A percentile compares a stretch with the other conserved stretches of the same genome.
These are phyloP conservation scores for Anthopleura xanthogrammica DNA, from an alignment of 92 coral and sea anemone species.

Conservation along the genomic window DNA sequence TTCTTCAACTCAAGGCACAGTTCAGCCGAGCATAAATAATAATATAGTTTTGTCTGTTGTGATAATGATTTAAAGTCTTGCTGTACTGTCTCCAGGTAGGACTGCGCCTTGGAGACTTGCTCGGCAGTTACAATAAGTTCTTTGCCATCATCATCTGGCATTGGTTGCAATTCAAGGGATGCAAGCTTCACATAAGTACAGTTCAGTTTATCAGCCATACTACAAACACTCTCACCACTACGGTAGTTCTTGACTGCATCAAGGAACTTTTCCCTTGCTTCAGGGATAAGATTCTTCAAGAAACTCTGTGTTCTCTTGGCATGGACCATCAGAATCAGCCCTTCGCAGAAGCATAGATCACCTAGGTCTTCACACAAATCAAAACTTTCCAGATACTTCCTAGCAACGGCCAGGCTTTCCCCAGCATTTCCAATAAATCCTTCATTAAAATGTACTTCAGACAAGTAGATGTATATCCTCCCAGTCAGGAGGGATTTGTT, in stretches of 20 bases:
- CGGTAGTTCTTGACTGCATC: conserved; percentile 68
- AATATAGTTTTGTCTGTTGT: conserved; percentile 58
- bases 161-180: conserved; percentile 51
- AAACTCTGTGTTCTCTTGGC: conserved; percentile 75
- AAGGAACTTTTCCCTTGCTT: conserved; percentile 78
- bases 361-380: conserved; percentile 84
- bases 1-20: conserved; percentile 36
- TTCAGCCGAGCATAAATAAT: conserved; percentile 63
- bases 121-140: conserved; percentile 23
- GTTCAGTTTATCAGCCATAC: conserved; percentile 56
- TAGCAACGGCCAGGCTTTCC: conserved; percentile 87
- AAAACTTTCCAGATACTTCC: conserved; percentile 67
- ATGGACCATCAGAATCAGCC: conserved; percentile 71
- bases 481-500: conserved; percentile 81
- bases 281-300: conserved; percentile 58
- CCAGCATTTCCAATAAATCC: conserved; percentile 86
- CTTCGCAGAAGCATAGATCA: conserved; percentile 84
- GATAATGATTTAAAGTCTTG: conserved; percentile 52
- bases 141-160: conserved; percentile 20
- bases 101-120: conserved; percentile 35
- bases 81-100: conserved; percentile 38
- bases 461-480: conserved; percentile 78
- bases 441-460: conserved; percentile 80
- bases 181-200: conserved; percentile 68
- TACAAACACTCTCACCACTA: conserved; percentile 47